phyloP scores from a whole-genome alignment of 2,888 invertebrate genomes.

The Tromatobia lineatoria region DNA sequence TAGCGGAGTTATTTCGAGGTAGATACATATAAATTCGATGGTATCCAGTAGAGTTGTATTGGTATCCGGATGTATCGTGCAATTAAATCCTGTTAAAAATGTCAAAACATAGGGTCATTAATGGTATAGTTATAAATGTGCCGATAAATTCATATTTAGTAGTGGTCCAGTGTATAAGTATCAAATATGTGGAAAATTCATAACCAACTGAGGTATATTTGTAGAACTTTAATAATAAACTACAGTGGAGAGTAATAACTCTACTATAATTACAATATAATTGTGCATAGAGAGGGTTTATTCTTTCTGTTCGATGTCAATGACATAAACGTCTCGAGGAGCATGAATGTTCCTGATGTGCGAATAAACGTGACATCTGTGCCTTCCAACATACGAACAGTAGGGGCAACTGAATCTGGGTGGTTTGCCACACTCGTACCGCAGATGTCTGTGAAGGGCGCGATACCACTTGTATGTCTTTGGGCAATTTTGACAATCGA shows the following conservation, averaged over 20 bases:
- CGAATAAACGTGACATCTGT: slow-evolving; percentile 70
- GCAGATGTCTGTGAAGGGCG: slow-evolving; percentile 70
- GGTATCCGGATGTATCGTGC: too few relatives aligned
- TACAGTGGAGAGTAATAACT: background rate
- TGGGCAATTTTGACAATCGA: slow-evolving; percentile 75
- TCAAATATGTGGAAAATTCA: background rate
- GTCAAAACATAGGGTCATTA: too few relatives aligned
- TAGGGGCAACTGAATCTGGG: slow-evolving; percentile 80
- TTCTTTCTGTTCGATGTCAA: slow-evolving; percentile 73
- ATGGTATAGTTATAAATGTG: too few relatives aligned
- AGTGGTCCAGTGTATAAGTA: background rate
- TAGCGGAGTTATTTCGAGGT: too few relatives aligned
- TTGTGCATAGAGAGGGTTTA: background rate
- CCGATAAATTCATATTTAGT: background rate
- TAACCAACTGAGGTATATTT: background rate
- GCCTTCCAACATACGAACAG: slow-evolving; percentile 58
- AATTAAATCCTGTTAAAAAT: too few relatives aligned
- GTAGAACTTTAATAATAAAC: background rate
- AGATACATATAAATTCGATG: too few relatives aligned
- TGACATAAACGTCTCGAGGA: slow-evolving; percentile 76
- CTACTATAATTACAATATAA: slow-evolving; percentile 9
- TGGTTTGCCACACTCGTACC: slow-evolving; percentile 82
- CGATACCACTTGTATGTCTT: slow-evolving; percentile 75
- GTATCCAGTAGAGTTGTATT: too few relatives aligned
- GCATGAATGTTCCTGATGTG: slow-evolving; percentile 76